Evolutionary conservation across 2,888 invertebrate species (phyloP).

Genomic region (Subacronicta megacephala): DNA sequence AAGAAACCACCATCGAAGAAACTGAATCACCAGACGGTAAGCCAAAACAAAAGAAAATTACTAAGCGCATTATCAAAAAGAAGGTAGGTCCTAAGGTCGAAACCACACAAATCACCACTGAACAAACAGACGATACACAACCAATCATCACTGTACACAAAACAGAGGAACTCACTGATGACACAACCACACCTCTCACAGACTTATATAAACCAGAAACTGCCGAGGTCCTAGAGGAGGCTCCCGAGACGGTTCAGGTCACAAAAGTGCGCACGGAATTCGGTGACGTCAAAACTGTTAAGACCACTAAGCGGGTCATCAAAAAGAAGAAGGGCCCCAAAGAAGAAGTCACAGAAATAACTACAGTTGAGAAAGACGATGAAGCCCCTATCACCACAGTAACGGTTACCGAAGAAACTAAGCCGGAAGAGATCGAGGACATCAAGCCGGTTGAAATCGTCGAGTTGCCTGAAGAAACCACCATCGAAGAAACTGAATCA

Average conservation of each 20-base stretch:
- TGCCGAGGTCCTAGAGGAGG: background rate
- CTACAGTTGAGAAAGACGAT: slow-evolving; percentile 46
- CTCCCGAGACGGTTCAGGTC: background rate
- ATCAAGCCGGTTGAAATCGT: background rate
- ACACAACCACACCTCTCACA: slow-evolving; percentile 56
- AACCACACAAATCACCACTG: slow-evolving; percentile 62
- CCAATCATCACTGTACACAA: slow-evolving; percentile 29
- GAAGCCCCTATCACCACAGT: background rate
- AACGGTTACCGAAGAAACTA: background rate
- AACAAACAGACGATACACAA: slow-evolving; percentile 60
- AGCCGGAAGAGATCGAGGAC: background rate
- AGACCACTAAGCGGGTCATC: background rate
- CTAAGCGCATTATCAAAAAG: slow-evolving; percentile 65
- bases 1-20: slow-evolving; percentile 39
- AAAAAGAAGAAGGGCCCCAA: background rate
- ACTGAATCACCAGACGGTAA: slow-evolving; percentile 26
- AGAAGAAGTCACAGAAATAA: slow-evolving; percentile 56
- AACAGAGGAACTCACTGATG: slow-evolving; percentile 49
- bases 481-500: slow-evolving; percentile 49
- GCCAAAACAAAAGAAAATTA: slow-evolving; percentile 46
- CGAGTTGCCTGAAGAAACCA: background rate
- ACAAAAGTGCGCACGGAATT: background rate
- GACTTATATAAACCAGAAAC: slow-evolving; percentile 40
- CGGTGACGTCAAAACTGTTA: background rate
- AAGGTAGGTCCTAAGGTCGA: slow-evolving; percentile 64